These are phyloP conservation scores for Mamestra brassicae DNA, from an alignment of 2,888 invertebrate species.

Conservation along the genomic window DNA sequence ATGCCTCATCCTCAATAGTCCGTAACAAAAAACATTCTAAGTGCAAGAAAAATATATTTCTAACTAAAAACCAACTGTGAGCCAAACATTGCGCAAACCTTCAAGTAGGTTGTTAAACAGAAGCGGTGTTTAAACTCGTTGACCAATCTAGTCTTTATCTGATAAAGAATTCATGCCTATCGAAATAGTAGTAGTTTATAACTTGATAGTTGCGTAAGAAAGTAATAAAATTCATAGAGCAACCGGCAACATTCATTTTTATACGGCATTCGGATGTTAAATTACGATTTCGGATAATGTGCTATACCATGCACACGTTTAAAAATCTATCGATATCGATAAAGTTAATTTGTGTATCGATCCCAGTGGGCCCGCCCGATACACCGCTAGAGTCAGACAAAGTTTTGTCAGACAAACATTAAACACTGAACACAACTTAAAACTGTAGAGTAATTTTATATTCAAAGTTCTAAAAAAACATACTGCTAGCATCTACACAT, in stretches of 20 bases:
- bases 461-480: slow-evolving; percentile 12
- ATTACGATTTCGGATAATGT: slow-evolving; percentile 14
- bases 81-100: slow-evolving; percentile 48
- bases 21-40: slow-evolving; percentile 9
- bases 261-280: slow-evolving; percentile 3
- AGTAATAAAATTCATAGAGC: slow-evolving; percentile 38
- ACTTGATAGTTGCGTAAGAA: slow-evolving; percentile 41
- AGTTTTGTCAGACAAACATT: too few species aligned
- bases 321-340: slow-evolving; percentile 29
- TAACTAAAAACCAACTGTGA: slow-evolving; percentile 13
- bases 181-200: slow-evolving; percentile 27
- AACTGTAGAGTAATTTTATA: background rate
- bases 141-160: slow-evolving; percentile 57
- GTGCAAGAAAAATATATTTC: slow-evolving; percentile 35
- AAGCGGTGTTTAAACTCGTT: slow-evolving; percentile 45
- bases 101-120: slow-evolving; percentile 51
- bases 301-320: slow-evolving; percentile 2
- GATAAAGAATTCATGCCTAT: slow-evolving; percentile 53
- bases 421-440: too few species aligned
- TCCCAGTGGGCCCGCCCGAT: background rate
- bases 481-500: background rate
- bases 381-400: too few species aligned
- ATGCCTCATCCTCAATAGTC: slow-evolving; percentile 27
- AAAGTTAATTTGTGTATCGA: background rate
- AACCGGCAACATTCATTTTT: slow-evolving; percentile 13